Evolutionary conservation across 2,888 invertebrate genomes (phyloP), one percentile per base, ranked within the genome.

Genomic region (Caradrina kadenii): DNA sequence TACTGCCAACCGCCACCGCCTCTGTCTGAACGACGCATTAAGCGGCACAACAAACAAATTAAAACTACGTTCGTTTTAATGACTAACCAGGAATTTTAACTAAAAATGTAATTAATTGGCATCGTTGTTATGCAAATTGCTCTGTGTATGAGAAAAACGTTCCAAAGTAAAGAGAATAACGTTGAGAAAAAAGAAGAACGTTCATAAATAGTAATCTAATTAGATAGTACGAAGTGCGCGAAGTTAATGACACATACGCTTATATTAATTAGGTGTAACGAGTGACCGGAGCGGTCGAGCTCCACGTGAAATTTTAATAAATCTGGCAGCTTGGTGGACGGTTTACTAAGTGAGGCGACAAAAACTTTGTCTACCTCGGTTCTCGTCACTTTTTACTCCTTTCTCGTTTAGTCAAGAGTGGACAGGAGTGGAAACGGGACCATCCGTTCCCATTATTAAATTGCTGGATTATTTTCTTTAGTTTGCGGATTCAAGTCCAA

Each of bases 201-300:
- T 53, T 52, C 31, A 75, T 76, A 72, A 66, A 70, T 68, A 73
- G 56, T 73, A 61, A 81, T 70, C 42, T 60, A 81, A 82, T 80
- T 80, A 74, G 58, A 73, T 73, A 79, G 68, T 52, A 63, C 45
- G 21, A 59, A 61, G 45, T 52, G 53, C 39, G 19, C 11, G n/a
- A 79, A 26, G 67, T 58, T 76, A 82, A 76, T 70, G 66, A 68
- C 55, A 68, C 66, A 82, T 70, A 84, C 73, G 84, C 85, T 84
- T 66, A 78, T 87, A 81, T 86, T 88, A 89, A 88, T 90, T 89
- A 88, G 80, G 70, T 64, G 74, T 76, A 86, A 85, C 87, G 80
- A 83, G 84, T 81, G 80, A 83, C 65, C 81, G 80, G 82, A 85
- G 82, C 76, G 77, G 78, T n/a, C 35, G 7, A 6, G 35, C 39